Conservation (phyloP, 2,113 vertebrate species). For the Myiopsitta monachus region DNA sequence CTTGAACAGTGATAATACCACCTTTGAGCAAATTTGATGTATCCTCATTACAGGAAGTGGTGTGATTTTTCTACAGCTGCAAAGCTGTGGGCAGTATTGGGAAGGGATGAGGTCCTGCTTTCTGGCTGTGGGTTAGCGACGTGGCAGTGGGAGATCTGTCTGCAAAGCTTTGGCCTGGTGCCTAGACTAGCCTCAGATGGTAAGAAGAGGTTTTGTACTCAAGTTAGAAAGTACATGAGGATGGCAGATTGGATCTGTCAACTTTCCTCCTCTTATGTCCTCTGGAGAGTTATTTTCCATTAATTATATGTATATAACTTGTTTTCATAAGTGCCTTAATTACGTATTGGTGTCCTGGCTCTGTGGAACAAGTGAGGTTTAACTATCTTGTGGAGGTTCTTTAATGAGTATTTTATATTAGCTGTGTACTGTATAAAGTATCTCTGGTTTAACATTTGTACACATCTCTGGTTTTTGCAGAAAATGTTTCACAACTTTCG, state of each 20-base stretch:
- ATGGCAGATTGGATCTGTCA: conserved; percentile 22
- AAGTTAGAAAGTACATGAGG: neutral
- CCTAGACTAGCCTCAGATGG: conserved; percentile 66
- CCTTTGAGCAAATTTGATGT: neutral
- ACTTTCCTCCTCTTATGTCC: neutral
- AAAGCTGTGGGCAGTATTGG: neutral
- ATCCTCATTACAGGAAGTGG: neutral
- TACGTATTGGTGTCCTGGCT: neutral
- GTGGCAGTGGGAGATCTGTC: conserved; percentile 67
- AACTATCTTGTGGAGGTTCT: neutral
- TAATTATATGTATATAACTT: neutral
- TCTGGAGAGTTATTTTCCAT: neutral
- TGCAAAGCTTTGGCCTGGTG: conserved; percentile 66
- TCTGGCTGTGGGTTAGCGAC: conserved; percentile 37
- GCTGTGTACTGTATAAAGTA: neutral
- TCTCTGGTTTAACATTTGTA: neutral
- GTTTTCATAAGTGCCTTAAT: neutral
- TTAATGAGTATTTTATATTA: neutral
- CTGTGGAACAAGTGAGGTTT: neutral
- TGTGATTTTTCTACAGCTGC: neutral
- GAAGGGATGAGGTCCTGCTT: conserved; percentile 17
- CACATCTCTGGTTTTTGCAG: neutral
- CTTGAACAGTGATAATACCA: neutral
- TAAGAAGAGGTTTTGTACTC: conserved; percentile 49
- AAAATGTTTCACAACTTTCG: neutral